Evolutionary conservation across 2,888 invertebrate genomes (phyloP), one percentile per base, ranked within the genome.

Genomic region (Coleophora deauratella): DNA sequence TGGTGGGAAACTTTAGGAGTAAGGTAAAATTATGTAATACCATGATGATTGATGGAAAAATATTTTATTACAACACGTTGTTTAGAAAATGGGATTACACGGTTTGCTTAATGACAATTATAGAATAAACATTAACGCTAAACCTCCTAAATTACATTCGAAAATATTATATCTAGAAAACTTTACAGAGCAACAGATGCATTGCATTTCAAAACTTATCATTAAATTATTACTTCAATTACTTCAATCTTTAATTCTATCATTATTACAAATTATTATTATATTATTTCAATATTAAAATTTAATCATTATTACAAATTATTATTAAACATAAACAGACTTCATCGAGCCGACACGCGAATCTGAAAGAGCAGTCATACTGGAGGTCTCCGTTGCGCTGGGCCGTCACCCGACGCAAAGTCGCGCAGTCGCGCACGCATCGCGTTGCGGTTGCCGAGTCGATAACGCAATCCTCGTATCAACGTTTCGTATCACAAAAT

Each of bases 41-140:
- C 21, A 21, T 21, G 21, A 21, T 21, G 28, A 44, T 49, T 47
- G 52, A 59, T 68, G 49, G 45, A 65, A 70, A 71, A 69, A 69
- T 71, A 70, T 66, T 72, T 66, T 68, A 69, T 66, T 67, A 70
- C 62, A 69, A 66, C 63, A 60, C 58, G 57, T 59, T 51, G 49
- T 63, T 66, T 66, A 61, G 57, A 69, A 69, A 72, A 63, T 50
- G 54, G 62, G 62, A 69, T 62, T 68, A 70, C 59, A 66, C 66
- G 55, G 54, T 21, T 21, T 21, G 21, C 66, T 70, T 66, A 71
- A 49, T 55, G 48, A 62, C 57, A 58, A 49, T 54, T 54, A 45
- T 51, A 63, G 53, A 55, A 57, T 56, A 64, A 59, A 57, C 59
- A 62, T 52, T 52, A 57, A 53, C 50, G 49, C 52, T 54, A 53